Evolutionary conservation across 2,888 invertebrate genomes (phyloP).

Genomic region (Tinea trinotella): DNA sequence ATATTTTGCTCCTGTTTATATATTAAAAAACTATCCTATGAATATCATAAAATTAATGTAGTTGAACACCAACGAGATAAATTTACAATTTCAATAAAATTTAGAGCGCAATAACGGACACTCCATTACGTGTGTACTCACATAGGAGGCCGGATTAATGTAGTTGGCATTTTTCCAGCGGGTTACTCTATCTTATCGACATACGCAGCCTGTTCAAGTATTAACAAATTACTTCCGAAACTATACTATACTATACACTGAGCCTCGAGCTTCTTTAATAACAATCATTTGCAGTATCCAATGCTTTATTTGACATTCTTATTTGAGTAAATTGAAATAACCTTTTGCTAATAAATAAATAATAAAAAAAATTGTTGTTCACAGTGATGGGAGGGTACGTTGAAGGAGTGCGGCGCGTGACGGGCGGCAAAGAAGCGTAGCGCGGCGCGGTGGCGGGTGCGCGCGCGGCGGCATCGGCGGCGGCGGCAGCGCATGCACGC

Average conservation of each 20-base stretch:
- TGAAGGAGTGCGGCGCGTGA: constrained; percentile 28
- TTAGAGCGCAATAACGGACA: background rate
- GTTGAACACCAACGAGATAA: background rate
- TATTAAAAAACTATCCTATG: background rate
- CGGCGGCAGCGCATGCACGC: constrained; percentile 86
- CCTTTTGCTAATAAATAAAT: background rate
- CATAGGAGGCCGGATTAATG: constrained; percentile 5
- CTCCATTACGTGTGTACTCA: background rate
- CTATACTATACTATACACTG: background rate
- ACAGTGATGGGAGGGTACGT: constrained; percentile 37
- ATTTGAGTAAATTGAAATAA: background rate
- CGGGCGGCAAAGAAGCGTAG: constrained; percentile 43
- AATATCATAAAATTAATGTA: constrained; percentile 7
- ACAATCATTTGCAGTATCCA: too few species aligned
- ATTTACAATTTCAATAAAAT: constrained; percentile 10
- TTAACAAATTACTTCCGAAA: constrained; percentile 4
- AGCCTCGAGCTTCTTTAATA: background rate
- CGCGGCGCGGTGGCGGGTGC: constrained; percentile 74
- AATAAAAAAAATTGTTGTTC: constrained; percentile 19
- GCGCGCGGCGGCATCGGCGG: constrained; percentile 68
- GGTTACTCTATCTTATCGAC: constrained; percentile 8
- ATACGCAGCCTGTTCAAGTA: background rate
- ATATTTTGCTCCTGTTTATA: background rate
- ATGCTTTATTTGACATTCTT: too few species aligned
- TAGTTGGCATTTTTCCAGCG: constrained; percentile 1